Conservation (phyloP, 1,140 invertebrate genomes). For the Camponotus floridanus region DNA sequence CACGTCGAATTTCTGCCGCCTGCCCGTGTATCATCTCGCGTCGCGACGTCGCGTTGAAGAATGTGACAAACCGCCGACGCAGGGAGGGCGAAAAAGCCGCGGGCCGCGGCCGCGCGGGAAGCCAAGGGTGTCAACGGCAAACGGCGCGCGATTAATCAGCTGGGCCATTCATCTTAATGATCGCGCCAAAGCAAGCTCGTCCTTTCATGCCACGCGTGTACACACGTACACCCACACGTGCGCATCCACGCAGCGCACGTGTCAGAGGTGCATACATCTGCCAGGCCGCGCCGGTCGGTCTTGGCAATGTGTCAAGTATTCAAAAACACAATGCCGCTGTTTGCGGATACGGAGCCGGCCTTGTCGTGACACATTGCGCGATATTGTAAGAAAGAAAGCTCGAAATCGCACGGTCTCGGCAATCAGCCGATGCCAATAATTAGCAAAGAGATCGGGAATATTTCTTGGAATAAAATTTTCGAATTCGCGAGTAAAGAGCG, state of each 20-base stretch:
- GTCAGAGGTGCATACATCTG: conserved; percentile 41
- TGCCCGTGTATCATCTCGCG: conserved; percentile 28
- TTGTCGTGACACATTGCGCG: conserved; percentile 8
- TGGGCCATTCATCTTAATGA: conserved; percentile 79
- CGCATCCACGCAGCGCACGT: neutral
- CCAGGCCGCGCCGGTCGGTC: conserved; percentile 6
- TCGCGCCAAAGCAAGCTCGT: conserved; percentile 68
- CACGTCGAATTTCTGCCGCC: conserved; percentile 27
- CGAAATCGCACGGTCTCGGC: neutral
- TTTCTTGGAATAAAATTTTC: neutral
- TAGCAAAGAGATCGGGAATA: neutral
- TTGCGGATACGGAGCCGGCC: neutral
- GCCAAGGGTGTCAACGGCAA: conserved; percentile 72
- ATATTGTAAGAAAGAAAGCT: conserved; percentile 50
- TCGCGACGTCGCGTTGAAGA: conserved; percentile 15
- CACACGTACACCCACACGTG: conserved; percentile 24
- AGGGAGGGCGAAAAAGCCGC: conserved; percentile 46
- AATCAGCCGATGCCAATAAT: neutral
- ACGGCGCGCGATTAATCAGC: conserved; percentile 78
- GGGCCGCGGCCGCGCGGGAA: conserved; percentile 33
- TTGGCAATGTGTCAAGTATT: conserved; percentile 69
- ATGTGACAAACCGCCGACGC: conserved; percentile 59
- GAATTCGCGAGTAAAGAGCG: neutral
- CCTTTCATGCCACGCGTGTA: conserved; percentile 62
- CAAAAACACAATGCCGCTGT: conserved; percentile 55